Conservation (phyloP, 1,140 invertebrate genomes). For the Trichonephila clavata region DNA sequence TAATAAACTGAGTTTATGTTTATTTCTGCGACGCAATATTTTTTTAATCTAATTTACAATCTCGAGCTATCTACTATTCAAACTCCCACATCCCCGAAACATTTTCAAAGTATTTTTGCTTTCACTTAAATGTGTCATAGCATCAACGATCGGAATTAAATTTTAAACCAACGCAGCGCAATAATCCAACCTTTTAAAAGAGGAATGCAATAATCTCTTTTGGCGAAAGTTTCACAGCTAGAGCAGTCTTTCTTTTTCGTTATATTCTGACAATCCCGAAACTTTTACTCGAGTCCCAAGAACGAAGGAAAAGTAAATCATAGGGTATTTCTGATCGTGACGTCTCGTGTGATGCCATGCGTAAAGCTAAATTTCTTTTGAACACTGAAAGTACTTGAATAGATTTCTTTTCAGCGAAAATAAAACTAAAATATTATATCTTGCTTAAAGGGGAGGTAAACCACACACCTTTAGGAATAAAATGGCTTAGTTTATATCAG, state of each 20-base stretch:
- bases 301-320: background rate
- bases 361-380: background rate
- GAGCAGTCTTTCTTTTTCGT: background rate
- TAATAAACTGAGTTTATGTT: too few species aligned
- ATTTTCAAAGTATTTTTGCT: background rate
- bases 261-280: background rate
- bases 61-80: too few species aligned
- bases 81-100: background rate
- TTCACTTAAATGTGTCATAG: background rate
- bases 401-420: background rate
- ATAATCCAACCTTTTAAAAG: background rate
- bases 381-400: background rate
- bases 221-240: background rate
- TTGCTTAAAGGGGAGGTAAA: too few species aligned
- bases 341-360: background rate
- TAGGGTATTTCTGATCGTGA: background rate
- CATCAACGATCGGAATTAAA: slow-evolving; percentile 9
- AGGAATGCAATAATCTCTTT: background rate
- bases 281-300: background rate
- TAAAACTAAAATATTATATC: too few species aligned
- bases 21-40: too few species aligned
- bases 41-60: too few species aligned
- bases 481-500: too few species aligned
- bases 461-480: too few species aligned
- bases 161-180: background rate